phyloP scores from a whole-genome alignment of 2,888 invertebrate species.

The Ashinkailepas kermadecensis region DNA sequence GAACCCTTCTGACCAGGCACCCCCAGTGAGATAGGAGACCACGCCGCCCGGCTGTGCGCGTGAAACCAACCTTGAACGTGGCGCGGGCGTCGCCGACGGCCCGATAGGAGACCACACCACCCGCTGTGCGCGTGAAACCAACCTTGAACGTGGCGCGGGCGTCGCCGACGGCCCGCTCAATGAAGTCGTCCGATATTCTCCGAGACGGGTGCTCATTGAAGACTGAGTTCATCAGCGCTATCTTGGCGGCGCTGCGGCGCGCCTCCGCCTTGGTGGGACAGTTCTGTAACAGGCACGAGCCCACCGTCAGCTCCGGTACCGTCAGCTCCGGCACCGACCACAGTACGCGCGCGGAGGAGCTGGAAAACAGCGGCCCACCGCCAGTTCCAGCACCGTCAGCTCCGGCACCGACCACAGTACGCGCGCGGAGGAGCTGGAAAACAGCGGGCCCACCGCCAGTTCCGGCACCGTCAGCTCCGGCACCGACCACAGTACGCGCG shows the following conservation, averaged over 20 bases:
- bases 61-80: constrained; percentile 60
- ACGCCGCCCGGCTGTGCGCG: no score
- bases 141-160: constrained; percentile 78
- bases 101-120: constrained; percentile 47
- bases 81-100: constrained; percentile 85
- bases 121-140: constrained; percentile 37
- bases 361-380: no score
- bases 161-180: constrained; percentile 84
- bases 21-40: no score
- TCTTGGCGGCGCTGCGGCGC: constrained; percentile 85
- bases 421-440: no score
- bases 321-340: no score
- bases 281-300: constrained; percentile 52
- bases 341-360: no score
- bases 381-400: no score
- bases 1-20: no score
- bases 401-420: no score
- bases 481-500: no score
- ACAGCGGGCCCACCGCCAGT: no score
- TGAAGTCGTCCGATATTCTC: constrained; percentile 85
- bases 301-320: background rate
- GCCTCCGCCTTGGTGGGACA: constrained; percentile 94
- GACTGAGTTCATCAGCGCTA: constrained; percentile 92
- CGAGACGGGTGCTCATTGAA: constrained; percentile 92
- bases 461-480: no score